Evolutionary conservation across 2,888 invertebrate genomes (phyloP).

Genomic region (Erebia ligea): DNA sequence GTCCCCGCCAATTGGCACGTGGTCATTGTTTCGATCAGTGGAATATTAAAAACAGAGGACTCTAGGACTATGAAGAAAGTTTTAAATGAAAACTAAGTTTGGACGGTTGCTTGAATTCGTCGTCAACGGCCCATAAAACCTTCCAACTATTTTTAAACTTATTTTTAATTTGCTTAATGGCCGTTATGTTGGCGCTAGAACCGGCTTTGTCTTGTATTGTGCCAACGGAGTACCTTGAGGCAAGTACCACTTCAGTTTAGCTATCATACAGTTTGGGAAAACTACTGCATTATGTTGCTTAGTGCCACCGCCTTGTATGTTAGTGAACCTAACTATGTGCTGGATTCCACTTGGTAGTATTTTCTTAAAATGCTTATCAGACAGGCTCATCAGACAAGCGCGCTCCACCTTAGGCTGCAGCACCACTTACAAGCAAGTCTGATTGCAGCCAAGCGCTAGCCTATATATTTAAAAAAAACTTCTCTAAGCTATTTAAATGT

Average conservation of each 20-base stretch:
- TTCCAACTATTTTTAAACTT: constrained; percentile 11
- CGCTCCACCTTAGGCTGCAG: too few relatives aligned
- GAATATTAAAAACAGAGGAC: background rate
- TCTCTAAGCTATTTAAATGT: too few relatives aligned
- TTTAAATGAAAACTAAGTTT: constrained; percentile 25
- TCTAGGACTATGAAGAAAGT: constrained; percentile 22
- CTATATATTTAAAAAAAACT: too few relatives aligned
- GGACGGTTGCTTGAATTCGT: constrained; percentile 16
- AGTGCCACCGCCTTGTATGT: too few relatives aligned
- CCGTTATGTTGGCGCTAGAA: constrained; percentile 32
- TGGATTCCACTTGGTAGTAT: too few relatives aligned
- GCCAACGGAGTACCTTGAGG: constrained; percentile 13
- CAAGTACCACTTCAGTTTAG: background rate
- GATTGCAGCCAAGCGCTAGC: too few relatives aligned
- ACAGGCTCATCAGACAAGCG: too few relatives aligned
- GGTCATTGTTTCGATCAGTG: background rate
- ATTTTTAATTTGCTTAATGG: constrained; percentile 25
- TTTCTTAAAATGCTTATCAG: too few relatives aligned
- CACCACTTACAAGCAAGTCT: too few relatives aligned
- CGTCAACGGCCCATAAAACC: constrained; percentile 16
- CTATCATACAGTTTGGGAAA: background rate
- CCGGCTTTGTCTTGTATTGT: constrained; percentile 31
- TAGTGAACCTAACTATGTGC: too few relatives aligned
- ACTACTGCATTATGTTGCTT: too few relatives aligned
- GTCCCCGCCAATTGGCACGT: too few relatives aligned